Evolutionary conservation across 2,113 vertebrate species (phyloP).

Genomic region (Sander lucioperca): DNA sequence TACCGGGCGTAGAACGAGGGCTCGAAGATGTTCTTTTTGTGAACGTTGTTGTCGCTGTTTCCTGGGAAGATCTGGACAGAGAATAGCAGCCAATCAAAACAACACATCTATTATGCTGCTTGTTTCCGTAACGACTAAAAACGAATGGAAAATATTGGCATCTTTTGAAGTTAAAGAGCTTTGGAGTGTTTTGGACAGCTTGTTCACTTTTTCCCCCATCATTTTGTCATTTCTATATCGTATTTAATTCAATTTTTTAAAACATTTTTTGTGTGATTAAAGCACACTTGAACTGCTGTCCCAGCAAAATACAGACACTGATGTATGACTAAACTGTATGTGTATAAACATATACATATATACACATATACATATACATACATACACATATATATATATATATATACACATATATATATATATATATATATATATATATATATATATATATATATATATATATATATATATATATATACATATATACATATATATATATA

Average conservation of each 20-base stretch:
- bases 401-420: too few relatives aligned
- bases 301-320: neutral
- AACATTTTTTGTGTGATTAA: neutral
- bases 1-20: conserved; percentile 87
- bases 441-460: too few relatives aligned
- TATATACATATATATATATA: too few relatives aligned
- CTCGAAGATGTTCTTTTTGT: conserved; percentile 95
- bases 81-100: neutral
- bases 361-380: too few relatives aligned
- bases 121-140: neutral
- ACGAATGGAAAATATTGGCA: neutral
- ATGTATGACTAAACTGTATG: too few relatives aligned
- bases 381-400: too few relatives aligned
- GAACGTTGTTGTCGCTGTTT: conserved; percentile 94
- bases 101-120: neutral
- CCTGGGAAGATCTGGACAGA: conserved; percentile 90
- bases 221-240: neutral
- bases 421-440: too few relatives aligned
- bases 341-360: too few relatives aligned
- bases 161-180: neutral
- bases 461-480: too few relatives aligned
- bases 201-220: neutral
- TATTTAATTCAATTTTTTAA: neutral
- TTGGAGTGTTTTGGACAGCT: neutral
- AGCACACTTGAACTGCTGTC: neutral